Evolutionary conservation across 1,140 invertebrate species (phyloP).

Genomic region (Anthonomus grandis): DNA sequence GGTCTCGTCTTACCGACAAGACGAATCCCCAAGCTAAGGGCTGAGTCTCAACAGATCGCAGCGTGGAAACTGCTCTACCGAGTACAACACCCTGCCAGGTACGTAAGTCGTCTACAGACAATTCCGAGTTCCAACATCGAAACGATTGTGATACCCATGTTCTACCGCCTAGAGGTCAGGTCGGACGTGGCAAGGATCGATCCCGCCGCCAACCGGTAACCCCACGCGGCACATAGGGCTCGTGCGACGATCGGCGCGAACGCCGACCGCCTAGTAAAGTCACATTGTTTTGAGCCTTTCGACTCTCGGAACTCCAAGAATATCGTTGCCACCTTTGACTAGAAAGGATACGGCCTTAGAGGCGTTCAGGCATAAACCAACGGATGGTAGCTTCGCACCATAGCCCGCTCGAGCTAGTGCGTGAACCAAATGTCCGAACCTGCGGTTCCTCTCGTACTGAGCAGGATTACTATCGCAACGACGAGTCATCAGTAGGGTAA

Average conservation of each 20-base stretch:
- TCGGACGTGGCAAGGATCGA: slow-evolving; percentile 27
- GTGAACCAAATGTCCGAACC: slow-evolving; percentile 76
- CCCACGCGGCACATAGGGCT: slow-evolving; percentile 10
- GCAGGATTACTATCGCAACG: slow-evolving; percentile 62
- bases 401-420: slow-evolving; percentile 64
- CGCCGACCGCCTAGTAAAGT: slow-evolving; percentile 40
- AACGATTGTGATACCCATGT: slow-evolving; percentile 44
- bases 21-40: slow-evolving; percentile 34
- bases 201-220: slow-evolving; percentile 22
- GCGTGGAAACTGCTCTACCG: slow-evolving; percentile 58
- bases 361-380: slow-evolving; percentile 80
- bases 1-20: slow-evolving; percentile 33
- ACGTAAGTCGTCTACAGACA: slow-evolving; percentile 61
- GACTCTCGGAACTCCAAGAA: slow-evolving; percentile 48
- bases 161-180: slow-evolving; percentile 21
- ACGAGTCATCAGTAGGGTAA: slow-evolving; percentile 60
- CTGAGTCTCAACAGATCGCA: slow-evolving; percentile 51
- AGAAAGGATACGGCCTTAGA: slow-evolving; percentile 56
- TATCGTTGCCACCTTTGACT: slow-evolving; percentile 40
- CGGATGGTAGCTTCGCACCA: slow-evolving; percentile 78
- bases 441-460: slow-evolving; percentile 75
- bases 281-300: slow-evolving; percentile 57
- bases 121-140: slow-evolving; percentile 60
- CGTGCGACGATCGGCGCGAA: slow-evolving; percentile 29
- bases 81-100: slow-evolving; percentile 61